phyloP scores from a whole-genome alignment of 2,113 vertebrate species.

The Melanerpes formicivorus region DNA sequence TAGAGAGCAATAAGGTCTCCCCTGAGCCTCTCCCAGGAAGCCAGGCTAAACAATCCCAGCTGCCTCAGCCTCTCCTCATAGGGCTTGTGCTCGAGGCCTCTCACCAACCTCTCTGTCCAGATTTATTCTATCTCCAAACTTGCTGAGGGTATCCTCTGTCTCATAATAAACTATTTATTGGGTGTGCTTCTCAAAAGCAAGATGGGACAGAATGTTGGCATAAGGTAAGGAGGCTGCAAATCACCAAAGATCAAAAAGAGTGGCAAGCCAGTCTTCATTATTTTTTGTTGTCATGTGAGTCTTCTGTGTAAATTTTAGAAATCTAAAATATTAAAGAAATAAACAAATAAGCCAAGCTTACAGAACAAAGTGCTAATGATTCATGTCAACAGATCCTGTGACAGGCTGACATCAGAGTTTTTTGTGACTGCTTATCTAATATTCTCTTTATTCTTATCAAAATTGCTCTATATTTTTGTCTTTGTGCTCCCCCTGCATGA shows the following conservation, averaged over 20 bases:
- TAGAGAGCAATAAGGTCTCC: too few species aligned
- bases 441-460: conserved; percentile 62
- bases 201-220: neutral
- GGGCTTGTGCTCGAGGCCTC: too few species aligned
- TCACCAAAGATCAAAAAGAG: neutral
- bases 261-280: neutral
- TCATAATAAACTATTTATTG: neutral
- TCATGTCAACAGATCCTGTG: conserved; percentile 22
- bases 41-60: too few species aligned
- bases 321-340: conserved; percentile 35
- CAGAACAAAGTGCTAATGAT: conserved; percentile 35
- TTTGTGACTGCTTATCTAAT: conserved; percentile 10
- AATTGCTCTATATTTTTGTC: neutral
- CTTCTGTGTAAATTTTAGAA: conserved; percentile 13
- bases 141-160: neutral
- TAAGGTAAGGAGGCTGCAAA: neutral
- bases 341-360: conserved; percentile 37
- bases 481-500: neutral
- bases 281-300: neutral
- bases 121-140: neutral
- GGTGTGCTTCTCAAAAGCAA: neutral
- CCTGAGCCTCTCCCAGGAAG: too few species aligned
- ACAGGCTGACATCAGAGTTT: neutral
- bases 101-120: neutral
- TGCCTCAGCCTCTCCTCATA: too few species aligned